These are phyloP conservation scores for Drosophila prolongata DNA, from an alignment of 2,888 invertebrate genomes.

Conservation along the genomic window DNA sequence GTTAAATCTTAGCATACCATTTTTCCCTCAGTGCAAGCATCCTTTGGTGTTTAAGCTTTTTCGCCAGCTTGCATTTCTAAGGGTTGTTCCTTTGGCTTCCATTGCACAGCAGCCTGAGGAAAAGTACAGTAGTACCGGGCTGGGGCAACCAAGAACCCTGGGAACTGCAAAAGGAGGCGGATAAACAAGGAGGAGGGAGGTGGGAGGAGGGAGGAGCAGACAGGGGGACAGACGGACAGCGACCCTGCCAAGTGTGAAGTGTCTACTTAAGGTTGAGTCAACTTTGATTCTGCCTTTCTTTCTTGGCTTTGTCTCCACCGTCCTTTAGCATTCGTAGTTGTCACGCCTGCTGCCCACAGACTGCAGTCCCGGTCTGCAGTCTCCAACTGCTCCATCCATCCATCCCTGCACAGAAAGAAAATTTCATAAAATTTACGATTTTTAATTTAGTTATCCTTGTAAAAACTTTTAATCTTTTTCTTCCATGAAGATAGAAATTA, in stretches of 20 bases:
- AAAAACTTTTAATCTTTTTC: fast-evolving
- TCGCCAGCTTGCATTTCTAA: conserved; percentile 52
- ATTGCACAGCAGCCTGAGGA: conserved; percentile 56
- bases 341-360: conserved; percentile 55
- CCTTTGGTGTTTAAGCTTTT: conserved; percentile 38
- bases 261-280: conserved; percentile 70
- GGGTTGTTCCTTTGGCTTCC: conserved; percentile 59
- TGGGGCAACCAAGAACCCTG: conserved; percentile 34
- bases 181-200: conserved; percentile 11
- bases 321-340: conserved; percentile 44
- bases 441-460: too few relatives aligned
- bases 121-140: conserved; percentile 62
- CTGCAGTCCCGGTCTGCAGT: conserved; percentile 24
- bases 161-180: conserved; percentile 6
- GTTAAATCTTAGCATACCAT: not conserved
- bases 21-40: conserved; percentile 5
- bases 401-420: conserved; percentile 2
- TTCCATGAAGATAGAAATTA: not conserved
- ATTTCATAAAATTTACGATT: fast-evolving
- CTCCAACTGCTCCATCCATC: conserved; percentile 1
- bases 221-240: conserved; percentile 4
- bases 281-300: conserved; percentile 53
- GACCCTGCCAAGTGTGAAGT: conserved; percentile 34
- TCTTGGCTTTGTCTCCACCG: conserved; percentile 12
- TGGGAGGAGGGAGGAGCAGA: conserved; percentile 11